A percentile compares a stretch with the other conserved stretches of the same genome.
Evolutionary conservation across 2,797 vertebrate genomes (phyloP).

Genomic region (Pyrocephalus nanus): DNA sequence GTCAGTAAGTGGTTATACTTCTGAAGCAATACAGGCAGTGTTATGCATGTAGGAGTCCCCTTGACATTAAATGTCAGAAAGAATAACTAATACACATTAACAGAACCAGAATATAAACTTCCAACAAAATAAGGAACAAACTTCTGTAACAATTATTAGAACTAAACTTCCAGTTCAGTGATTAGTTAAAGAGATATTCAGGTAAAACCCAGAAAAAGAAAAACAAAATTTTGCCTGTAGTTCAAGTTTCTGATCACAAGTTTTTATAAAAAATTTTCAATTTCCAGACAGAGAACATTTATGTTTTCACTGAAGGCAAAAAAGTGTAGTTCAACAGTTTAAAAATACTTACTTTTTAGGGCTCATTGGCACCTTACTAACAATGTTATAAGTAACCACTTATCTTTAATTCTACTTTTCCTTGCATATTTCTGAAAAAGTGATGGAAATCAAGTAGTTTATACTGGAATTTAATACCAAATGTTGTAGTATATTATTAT

Average conservation of each 20-base stretch:
- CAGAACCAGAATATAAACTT: neutral
- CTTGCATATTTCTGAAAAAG: neutral
- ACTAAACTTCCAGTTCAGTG: neutral
- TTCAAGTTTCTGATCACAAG: neutral
- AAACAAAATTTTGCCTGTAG: neutral
- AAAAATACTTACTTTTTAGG: conserved; percentile 22
- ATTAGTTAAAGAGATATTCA: neutral
- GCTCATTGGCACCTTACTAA: neutral
- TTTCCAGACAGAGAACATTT: neutral
- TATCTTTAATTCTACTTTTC: neutral
- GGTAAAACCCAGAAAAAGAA: neutral
- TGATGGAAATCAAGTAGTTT: conserved; percentile 24
- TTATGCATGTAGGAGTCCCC: neutral
- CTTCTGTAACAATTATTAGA: neutral
- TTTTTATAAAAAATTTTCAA: neutral
- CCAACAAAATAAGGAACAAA: neutral
- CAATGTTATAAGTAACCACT: neutral
- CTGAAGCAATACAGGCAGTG: neutral
- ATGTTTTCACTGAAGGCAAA: neutral
- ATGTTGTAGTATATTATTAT: neutral
- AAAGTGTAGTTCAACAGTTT: neutral
- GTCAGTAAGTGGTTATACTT: neutral
- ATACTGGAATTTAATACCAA: neutral
- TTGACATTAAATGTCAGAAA: neutral
- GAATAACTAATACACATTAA: neutral